Conservation (phyloP, 2,113 vertebrate species). For the Pomatorhinus ruficollis region DNA sequence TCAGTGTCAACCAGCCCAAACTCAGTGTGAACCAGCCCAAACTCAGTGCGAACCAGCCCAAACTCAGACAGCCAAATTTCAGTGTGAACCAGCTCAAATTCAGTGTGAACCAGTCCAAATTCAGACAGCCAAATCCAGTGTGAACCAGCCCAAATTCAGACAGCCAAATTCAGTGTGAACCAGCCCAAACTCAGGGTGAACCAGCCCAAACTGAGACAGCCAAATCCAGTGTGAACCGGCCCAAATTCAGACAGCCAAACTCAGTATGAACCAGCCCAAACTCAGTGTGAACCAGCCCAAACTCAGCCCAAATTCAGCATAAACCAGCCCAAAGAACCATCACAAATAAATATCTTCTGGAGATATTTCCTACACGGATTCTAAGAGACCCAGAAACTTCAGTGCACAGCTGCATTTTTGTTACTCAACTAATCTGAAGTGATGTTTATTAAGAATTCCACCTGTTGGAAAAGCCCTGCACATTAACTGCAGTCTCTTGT, state of each 20-base stretch:
- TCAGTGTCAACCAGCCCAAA: background rate
- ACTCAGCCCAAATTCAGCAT: background rate
- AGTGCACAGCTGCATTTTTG: accelerated
- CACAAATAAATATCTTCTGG: background rate
- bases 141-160: too few relatives aligned
- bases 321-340: accelerated
- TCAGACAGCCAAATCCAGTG: too few relatives aligned
- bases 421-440: accelerated
- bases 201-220: background rate
- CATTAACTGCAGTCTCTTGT: too few relatives aligned
- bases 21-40: too few relatives aligned
- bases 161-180: background rate
- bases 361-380: accelerated
- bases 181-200: background rate
- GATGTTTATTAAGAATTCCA: background rate
- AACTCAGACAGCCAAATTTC: too few relatives aligned
- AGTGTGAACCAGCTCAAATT: too few relatives aligned
- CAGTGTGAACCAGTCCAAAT: background rate
- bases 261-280: too few relatives aligned
- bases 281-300: background rate
- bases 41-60: too few relatives aligned
- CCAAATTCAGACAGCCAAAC: background rate
- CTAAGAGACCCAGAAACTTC: background rate
- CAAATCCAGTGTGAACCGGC: too few relatives aligned
- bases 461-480: background rate